Conservation (phyloP, 2,888 invertebrate species). For the Podotricha telesiphe region DNA sequence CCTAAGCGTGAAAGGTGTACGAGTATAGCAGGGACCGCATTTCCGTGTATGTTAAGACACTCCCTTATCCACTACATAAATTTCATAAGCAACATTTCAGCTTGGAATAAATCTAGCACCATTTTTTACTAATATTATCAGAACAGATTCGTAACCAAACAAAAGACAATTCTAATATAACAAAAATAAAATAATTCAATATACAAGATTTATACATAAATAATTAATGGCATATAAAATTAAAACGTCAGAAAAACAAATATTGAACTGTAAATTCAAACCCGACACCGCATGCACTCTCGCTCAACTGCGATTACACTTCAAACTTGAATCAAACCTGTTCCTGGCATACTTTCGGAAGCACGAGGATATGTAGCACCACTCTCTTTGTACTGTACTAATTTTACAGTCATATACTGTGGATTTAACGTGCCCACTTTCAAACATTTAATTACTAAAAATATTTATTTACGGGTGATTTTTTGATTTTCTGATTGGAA, state of each 20-base stretch:
- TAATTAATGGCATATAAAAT: background rate
- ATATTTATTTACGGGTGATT: background rate
- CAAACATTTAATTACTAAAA: background rate
- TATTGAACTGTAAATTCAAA: slow-evolving; percentile 11
- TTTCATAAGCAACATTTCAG: too few species aligned
- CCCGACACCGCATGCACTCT: slow-evolving; percentile 12
- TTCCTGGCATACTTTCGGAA: slow-evolving; percentile 30
- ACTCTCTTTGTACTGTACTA: slow-evolving; percentile 10
- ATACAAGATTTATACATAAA: too few species aligned
- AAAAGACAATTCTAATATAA: too few species aligned
- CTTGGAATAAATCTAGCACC: too few species aligned
- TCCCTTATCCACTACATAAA: too few species aligned
- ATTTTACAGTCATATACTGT: slow-evolving; percentile 1
- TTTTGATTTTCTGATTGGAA: background rate
- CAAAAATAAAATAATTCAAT: too few species aligned
- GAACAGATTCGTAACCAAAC: too few species aligned
- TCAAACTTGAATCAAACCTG: slow-evolving; percentile 35
- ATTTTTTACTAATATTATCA: too few species aligned
- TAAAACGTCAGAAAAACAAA: slow-evolving; percentile 2
- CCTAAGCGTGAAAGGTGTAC: too few species aligned
- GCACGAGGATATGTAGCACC: slow-evolving; percentile 18
- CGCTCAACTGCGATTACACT: slow-evolving; percentile 35
- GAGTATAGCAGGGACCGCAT: too few species aligned
- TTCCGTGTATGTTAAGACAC: too few species aligned
- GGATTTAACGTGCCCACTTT: background rate